Percentiles rank a stretch among this genome's conserved stretches.
These are phyloP conservation scores for Bombus sibiricus DNA, from an alignment of 1,140 invertebrate species.

Conservation along the genomic window DNA sequence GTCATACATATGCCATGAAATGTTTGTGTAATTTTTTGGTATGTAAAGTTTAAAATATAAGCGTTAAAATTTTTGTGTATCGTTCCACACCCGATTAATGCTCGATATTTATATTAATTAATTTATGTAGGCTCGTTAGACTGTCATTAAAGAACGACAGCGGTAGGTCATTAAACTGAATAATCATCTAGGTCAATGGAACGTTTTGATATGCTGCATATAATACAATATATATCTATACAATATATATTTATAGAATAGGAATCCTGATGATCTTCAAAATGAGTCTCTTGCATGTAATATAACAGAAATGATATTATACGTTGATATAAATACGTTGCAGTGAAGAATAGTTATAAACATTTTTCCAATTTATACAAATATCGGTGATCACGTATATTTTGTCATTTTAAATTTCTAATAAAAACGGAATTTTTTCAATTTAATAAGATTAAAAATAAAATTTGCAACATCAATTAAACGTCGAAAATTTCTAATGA, in stretches of 20 bases:
- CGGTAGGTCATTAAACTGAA: constrained; percentile 50
- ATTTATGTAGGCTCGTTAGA: not conserved
- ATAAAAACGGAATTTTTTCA: not conserved
- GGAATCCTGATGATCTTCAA: constrained; percentile 51
- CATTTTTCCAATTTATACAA: not conserved
- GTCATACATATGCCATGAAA: not conserved
- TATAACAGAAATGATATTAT: not conserved
- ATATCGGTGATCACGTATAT: not conserved
- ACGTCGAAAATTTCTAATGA: not conserved
- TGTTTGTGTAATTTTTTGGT: too few species aligned
- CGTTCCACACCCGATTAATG: not conserved
- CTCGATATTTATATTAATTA: not conserved
- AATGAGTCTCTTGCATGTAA: constrained; percentile 38
- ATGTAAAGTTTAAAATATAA: too few species aligned
- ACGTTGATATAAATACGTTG: not conserved
- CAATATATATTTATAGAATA: not conserved
- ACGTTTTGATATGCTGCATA: constrained; percentile 26
- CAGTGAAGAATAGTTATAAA: not conserved
- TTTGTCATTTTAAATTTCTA: not conserved
- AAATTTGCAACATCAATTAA: not conserved
- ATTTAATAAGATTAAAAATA: not conserved
- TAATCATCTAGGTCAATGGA: constrained; percentile 50
- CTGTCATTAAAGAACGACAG: not conserved
- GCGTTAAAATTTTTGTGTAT: not conserved
- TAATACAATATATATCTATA: constrained; percentile 21